Percentiles rank a stretch among this genome's conserved stretches.
Evolutionary conservation across 2,113 vertebrate genomes (phyloP).

Genomic region (Esox niger): DNA sequence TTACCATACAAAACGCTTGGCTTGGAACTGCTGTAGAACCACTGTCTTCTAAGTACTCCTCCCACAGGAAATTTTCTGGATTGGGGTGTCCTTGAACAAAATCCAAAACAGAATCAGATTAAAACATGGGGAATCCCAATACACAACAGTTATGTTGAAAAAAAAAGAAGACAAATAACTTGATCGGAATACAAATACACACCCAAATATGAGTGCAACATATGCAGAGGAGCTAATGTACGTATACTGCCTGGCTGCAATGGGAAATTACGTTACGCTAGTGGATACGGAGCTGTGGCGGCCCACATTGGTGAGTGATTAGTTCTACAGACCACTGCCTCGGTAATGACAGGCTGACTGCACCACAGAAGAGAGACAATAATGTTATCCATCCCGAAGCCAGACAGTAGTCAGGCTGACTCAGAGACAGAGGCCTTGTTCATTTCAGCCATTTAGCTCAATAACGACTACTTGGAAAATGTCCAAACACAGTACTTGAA

Average conservation of each 20-base stretch:
- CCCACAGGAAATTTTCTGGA: conserved; percentile 81
- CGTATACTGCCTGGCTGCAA: neutral
- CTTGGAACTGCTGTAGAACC: conserved; percentile 73
- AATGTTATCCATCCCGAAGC: neutral
- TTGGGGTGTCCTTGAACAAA: conserved; percentile 72
- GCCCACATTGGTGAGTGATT: neutral
- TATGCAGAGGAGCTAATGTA: neutral
- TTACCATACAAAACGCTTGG: conserved; percentile 80
- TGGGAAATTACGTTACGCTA: neutral
- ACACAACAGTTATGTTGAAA: conserved; percentile 1
- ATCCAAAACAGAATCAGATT: neutral
- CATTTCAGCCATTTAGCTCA: neutral
- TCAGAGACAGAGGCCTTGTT: neutral
- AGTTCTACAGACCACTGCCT: neutral
- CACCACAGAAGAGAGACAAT: neutral
- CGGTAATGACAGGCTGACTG: neutral
- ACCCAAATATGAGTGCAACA: neutral
- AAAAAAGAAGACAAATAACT: neutral
- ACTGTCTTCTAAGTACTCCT: conserved; percentile 81
- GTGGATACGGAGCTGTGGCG: neutral
- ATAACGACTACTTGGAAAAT: neutral
- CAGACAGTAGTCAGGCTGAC: neutral
- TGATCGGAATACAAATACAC: neutral
- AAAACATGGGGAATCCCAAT: conserved; percentile 14
- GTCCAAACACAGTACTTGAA: too few relatives aligned